Evolutionary conservation across 2,113 vertebrate genomes (phyloP).

Genomic region (Phyllopteryx taeniolatus): DNA sequence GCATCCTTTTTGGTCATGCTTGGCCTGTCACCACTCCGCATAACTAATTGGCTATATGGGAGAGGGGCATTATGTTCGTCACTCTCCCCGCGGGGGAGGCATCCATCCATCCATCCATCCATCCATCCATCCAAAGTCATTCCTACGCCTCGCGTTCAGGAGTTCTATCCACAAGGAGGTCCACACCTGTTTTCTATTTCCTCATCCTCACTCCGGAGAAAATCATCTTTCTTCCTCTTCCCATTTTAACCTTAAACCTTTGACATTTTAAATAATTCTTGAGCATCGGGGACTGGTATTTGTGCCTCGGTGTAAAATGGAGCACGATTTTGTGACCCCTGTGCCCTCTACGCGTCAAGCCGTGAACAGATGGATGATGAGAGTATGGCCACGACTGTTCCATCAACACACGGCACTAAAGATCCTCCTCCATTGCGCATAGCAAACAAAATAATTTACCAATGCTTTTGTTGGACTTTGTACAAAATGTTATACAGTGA

Average conservation of each 20-base stretch:
- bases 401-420: conserved; percentile 65
- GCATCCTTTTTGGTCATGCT: conserved; percentile 50
- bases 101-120: conserved; percentile 67
- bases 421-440: conserved; percentile 75
- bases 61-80: conserved; percentile 61
- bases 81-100: conserved; percentile 59
- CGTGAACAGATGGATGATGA: conserved; percentile 29
- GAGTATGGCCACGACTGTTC: conserved; percentile 49
- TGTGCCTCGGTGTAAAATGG: conserved; percentile 52
- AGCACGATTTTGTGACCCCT: conserved; percentile 26
- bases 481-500: not conserved
- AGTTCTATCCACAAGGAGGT: conserved; percentile 63
- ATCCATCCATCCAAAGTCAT: conserved; percentile 62
- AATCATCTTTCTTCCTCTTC: conserved; percentile 48
- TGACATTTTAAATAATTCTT: conserved; percentile 68
- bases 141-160: conserved; percentile 60
- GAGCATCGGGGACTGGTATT: conserved; percentile 45
- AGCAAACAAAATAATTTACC: conserved; percentile 37
- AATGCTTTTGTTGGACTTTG: not conserved
- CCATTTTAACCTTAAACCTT: conserved; percentile 63
- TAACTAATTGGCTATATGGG: conserved; percentile 49
- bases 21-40: conserved; percentile 46
- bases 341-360: conserved; percentile 39
- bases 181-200: conserved; percentile 60
- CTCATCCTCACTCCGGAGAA: conserved; percentile 40